Percentiles rank a stretch among this genome's conserved stretches.
phyloP scores from a whole-genome alignment of 1,140 invertebrate genomes.

The Tachypleus tridentatus region DNA sequence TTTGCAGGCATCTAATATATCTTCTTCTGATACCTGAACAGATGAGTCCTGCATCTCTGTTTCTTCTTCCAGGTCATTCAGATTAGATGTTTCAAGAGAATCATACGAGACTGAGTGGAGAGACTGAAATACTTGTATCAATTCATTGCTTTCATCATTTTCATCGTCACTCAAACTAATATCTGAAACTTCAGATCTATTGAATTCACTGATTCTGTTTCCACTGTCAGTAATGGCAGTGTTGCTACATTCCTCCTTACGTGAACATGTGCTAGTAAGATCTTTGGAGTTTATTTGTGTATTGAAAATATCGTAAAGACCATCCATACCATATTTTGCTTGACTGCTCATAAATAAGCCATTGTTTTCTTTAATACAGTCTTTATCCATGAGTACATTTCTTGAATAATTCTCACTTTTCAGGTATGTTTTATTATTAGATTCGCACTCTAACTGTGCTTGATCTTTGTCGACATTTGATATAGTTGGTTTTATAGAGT shows the following conservation, averaged over 20 bases:
- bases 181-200: not conserved
- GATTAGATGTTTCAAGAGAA: constrained; percentile 8
- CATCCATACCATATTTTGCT: no score
- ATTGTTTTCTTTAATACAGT: no score
- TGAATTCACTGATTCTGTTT: no score
- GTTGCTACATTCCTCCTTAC: no score
- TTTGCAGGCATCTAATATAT: constrained; percentile 42
- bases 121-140: not conserved
- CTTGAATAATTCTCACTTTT: no score
- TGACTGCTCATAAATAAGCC: no score
- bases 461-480: not conserved
- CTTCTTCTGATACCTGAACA: constrained; percentile 66
- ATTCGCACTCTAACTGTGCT: constrained; percentile 47
- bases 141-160: not conserved
- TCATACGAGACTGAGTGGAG: constrained; percentile 1
- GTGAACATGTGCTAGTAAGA: no score
- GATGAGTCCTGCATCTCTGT: constrained; percentile 12
- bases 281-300: no score
- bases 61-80: constrained; percentile 7
- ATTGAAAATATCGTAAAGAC: no score
- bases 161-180: not conserved
- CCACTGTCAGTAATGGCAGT: no score
- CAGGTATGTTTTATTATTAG: not conserved
- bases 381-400: no score
- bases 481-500: not conserved